Evolutionary conservation across 2,888 invertebrate species (phyloP), one percentile per base, ranked within the genome.

Genomic region (Lordiphosa fenestrarum): DNA sequence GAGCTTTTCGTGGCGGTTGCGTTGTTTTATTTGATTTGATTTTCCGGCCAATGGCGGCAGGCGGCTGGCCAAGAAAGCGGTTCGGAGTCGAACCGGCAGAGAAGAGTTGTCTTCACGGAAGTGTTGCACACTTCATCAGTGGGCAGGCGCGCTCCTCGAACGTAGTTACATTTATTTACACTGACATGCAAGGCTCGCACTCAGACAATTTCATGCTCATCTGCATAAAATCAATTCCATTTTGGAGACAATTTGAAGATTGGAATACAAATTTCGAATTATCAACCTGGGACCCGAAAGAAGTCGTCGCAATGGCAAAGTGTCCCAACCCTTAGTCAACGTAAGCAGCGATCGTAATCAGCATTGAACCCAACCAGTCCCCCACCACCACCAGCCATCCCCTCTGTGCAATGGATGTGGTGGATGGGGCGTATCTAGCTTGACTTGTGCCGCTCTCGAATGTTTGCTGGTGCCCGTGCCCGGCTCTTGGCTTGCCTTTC

Each of bases 191-290:
- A 69, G 71, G 71, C 70, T 83, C 75, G 73, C 86, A 85, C 73
- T 73, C 84, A 86, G 84, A 87, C 87, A 87, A 87, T 88, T 87
- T 87, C 89, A 87, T 88, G 88, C 89, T 89, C 88, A 88, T 88
- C 88, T 88, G 88, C 88, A 88, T 88, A 89, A 89, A 88, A 89
- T 88, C 89, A 89, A 88, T 88, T 88, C 88, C 88, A 87, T 88
- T 88, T 88, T 87, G 87, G 87, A 87, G 89, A 88, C 88, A 89
- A 88, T 89, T 88, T 89, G 87, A 87, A 88, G 88, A 88, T 88
- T 88, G 89, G 87, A 87, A 88, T 88, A 88, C 87, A 89, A 88
- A 88, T 87, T 88, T 87, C 76, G 83, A 87, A 86, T 87, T 87
- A 86, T 88, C 85, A 87, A 80, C 84, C 74, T 74, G 82, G 86